phyloP scores from a whole-genome alignment of 2,113 vertebrate species.

The Pholis gunnellus region DNA sequence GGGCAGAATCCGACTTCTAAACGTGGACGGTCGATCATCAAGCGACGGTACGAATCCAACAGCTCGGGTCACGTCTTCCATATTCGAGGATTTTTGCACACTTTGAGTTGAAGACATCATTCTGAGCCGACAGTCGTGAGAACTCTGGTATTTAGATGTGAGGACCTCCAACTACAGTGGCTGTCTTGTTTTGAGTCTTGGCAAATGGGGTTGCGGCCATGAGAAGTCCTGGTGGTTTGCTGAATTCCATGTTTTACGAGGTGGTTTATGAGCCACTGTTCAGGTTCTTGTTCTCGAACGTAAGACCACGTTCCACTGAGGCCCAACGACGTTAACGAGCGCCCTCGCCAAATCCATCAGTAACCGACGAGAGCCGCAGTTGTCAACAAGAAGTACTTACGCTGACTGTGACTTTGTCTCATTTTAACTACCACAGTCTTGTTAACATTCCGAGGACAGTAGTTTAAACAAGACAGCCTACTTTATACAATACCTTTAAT shows the following conservation, averaged over 20 bases:
- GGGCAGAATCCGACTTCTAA: constrained; percentile 3
- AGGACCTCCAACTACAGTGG: constrained; percentile 41
- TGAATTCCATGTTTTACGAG: constrained; percentile 51
- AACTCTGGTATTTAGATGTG: constrained; percentile 10
- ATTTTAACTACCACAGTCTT: background rate
- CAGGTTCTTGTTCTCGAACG: constrained; percentile 23
- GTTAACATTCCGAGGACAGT: background rate
- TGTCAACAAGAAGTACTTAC: constrained; percentile 13
- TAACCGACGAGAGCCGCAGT: constrained; percentile 29
- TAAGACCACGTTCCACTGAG: background rate
- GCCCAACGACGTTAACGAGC: constrained; percentile 24
- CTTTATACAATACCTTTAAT: background rate
- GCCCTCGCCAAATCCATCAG: constrained; percentile 23
- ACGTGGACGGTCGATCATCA: background rate
- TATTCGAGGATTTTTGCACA: background rate
- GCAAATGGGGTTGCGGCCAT: constrained; percentile 32
- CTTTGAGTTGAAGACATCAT: background rate
- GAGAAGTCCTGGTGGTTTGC: constrained; percentile 34
- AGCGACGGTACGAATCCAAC: background rate
- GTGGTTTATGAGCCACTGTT: constrained; percentile 38
- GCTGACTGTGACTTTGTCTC: constrained; percentile 5
- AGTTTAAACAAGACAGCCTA: background rate
- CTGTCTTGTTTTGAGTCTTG: constrained; percentile 43
- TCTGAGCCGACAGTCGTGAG: background rate
- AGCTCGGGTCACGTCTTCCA: constrained; percentile 2